Base-by-base conservation (phyloP, 2,888 invertebrate species). In the Lydus trimaculatus region DNA sequence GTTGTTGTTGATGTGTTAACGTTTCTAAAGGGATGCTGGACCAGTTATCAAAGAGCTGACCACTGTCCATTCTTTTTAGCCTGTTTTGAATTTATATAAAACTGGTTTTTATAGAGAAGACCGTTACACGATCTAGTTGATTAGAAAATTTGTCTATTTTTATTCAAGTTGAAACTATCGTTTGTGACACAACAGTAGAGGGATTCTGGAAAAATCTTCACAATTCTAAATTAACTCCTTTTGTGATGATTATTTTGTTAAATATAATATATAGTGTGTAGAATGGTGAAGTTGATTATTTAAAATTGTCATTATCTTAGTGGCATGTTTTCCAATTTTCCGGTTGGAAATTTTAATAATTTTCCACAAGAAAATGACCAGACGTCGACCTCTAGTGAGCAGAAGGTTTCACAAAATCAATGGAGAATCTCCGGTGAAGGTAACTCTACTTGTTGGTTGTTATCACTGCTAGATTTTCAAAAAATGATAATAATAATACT, bases 11-110 rank as follows among this genome's bases (percentile, higher is more conserved):
- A 13, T 36, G 13, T n/a, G 11, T 1, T 7, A 33, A 33, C 33
- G 43, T 7, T 74, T 79, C 73, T 74, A 66, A 69, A 66, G 72
- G 60, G 72, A 72, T 73, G 75, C 80, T 83, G 82, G 82, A 82
- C 83, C 83, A 82, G 83, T 83, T 77, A 75, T 71, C 67, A 76
- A 72, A 70, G 73, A 72, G 77, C 79, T 83, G 83, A 82, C 83
- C 83, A 82, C 78, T 81, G 81, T 82, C 83, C 83, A 82, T 74
- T 72, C 61, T 66, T 8, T 36, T 58, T 11, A 20, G 23, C 13
- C 59, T 25, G 43, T 48, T 36, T 17, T 31, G 59, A 67, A 67
- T 48, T 61, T 63, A 58, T 52, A 58, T 17, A 76, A 75, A 79
- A 78, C 78, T 72, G 66, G 78, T 76, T 77, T 73, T 69, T 63